These are phyloP conservation scores for Thermophis baileyi DNA, from an alignment of 2,113 vertebrate species.

Conservation along the genomic window DNA sequence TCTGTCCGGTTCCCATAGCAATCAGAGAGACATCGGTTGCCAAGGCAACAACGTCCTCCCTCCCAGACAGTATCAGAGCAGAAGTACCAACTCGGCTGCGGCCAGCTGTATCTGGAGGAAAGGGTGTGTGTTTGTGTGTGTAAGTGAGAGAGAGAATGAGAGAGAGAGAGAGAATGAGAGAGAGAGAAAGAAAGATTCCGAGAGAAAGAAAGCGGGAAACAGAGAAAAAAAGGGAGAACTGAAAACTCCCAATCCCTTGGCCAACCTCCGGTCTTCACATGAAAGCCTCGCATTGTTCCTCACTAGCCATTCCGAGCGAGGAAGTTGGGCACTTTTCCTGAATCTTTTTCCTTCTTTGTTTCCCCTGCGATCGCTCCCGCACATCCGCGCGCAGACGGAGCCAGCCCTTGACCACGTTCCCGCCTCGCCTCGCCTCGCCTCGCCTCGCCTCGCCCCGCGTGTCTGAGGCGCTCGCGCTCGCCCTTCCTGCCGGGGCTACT, in stretches of 20 bases:
- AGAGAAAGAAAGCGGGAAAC: not conserved
- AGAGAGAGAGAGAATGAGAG: not conserved
- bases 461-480: constrained; percentile 24
- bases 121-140: not conserved
- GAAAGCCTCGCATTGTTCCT: not conserved
- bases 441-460: not conserved
- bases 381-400: not conserved
- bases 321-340: constrained; percentile 31
- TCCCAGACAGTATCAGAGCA: constrained; percentile 35
- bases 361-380: not conserved
- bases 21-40: constrained; percentile 64
- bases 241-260: not conserved
- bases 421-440: constrained; percentile 32
- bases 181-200: not conserved
- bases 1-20: constrained; percentile 62
- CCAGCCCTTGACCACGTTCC: not conserved
- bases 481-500: constrained; percentile 51
- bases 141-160: not conserved
- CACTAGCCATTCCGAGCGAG: not conserved
- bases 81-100: constrained; percentile 50
- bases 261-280: not conserved
- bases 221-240: not conserved
- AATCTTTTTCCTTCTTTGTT: constrained; percentile 23
- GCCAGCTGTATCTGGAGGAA: not conserved
- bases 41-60: constrained; percentile 66